phyloP scores from a whole-genome alignment of 2,888 invertebrate genomes.

The Tuta absoluta region DNA sequence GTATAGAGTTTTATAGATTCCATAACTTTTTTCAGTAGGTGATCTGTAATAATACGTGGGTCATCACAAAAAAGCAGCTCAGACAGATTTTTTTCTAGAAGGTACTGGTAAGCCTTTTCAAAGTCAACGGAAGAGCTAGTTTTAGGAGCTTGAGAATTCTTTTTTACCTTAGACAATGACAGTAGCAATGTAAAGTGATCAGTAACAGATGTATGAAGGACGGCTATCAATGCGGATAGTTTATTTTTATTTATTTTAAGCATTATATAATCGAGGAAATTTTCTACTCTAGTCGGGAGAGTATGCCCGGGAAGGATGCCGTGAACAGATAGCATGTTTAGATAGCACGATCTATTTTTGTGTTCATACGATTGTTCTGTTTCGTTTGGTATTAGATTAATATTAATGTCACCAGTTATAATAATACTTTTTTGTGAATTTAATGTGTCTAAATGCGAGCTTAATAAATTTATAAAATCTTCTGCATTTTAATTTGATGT shows the following conservation, averaged over 20 bases:
- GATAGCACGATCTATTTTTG: neutral
- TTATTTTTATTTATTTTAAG: neutral
- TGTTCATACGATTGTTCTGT: neutral
- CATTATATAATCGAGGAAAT: neutral
- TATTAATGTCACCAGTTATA: no score
- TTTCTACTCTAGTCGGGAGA: neutral
- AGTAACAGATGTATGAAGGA: neutral
- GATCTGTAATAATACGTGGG: neutral
- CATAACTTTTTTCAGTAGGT: neutral
- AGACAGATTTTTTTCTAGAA: neutral
- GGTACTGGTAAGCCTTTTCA: neutral
- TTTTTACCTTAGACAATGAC: neutral
- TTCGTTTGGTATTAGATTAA: neutral
- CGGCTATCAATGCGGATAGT: neutral
- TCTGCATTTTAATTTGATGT: neutral
- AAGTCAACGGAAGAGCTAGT: neutral
- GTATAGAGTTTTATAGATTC: neutral
- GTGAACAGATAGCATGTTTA: neutral
- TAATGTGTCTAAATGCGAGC: neutral
- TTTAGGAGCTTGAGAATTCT: neutral
- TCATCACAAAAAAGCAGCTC: neutral
- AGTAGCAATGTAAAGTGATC: neutral
- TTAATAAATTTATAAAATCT: constrained; percentile 1
- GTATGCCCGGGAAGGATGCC: neutral
- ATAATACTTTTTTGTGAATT: neutral